A percentile compares a stretch with the other conserved stretches of the same genome.
Evolutionary conservation across 23 tunicate genomes (phyloP).

Genomic region (Halocynthia aurantium): DNA sequence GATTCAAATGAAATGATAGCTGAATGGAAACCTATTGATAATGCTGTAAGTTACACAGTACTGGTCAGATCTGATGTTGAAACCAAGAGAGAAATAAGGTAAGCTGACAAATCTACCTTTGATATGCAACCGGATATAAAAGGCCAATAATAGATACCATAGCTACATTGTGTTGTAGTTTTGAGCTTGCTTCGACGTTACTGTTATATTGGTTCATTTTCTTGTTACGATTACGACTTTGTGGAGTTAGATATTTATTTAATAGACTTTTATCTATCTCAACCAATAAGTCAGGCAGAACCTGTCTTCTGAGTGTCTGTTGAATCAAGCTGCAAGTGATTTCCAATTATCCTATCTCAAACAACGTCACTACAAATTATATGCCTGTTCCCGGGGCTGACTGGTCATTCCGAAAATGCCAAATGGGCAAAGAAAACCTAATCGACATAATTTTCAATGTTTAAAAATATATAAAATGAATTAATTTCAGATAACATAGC

Average conservation of each 20-base stretch:
- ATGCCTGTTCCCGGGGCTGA: neutral
- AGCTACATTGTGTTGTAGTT: neutral
- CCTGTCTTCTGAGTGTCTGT: too few species aligned
- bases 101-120: neutral
- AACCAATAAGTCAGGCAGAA: too few species aligned
- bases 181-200: neutral
- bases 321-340: neutral
- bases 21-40: constrained; percentile 29
- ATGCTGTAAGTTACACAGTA: constrained; percentile 40
- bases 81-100: neutral
- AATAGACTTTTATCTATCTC: too few species aligned
- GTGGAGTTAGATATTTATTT: too few species aligned
- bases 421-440: too few species aligned
- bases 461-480: too few species aligned
- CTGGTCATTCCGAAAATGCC: too few species aligned
- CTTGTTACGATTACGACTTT: too few species aligned
- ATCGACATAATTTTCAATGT: too few species aligned
- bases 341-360: constrained; percentile 7
- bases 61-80: constrained; percentile 5
- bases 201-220: too few species aligned
- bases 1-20: constrained; percentile 22
- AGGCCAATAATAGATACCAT: neutral
- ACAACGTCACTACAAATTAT: neutral
- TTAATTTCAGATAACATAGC: too few species aligned
- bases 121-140: neutral